Evolutionary conservation across 2,888 invertebrate genomes (phyloP).

Genomic region (Chymomyza caudatula): DNA sequence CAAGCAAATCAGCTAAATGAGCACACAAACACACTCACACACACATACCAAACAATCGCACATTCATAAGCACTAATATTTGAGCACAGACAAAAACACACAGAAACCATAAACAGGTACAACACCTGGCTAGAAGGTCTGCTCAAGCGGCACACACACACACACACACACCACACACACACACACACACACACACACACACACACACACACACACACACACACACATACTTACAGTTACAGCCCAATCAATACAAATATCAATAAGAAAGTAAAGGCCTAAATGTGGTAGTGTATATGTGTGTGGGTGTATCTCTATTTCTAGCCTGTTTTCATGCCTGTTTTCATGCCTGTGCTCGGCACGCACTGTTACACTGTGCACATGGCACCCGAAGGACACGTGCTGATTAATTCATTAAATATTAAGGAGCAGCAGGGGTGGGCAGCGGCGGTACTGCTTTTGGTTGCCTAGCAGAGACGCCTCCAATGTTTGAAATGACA

Average conservation of each 20-base stretch:
- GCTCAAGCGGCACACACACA: background rate
- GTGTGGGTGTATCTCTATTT: too few relatives aligned
- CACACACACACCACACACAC: background rate
- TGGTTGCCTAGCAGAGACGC: background rate
- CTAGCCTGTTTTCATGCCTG: too few relatives aligned
- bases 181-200: background rate
- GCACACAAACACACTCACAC: background rate
- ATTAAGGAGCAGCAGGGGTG: slow-evolving; percentile 39
- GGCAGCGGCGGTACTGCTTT: background rate
- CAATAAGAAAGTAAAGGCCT: slow-evolving; percentile 38
- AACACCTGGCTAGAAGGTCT: background rate
- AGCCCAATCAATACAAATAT: slow-evolving; percentile 45
- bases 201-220: background rate
- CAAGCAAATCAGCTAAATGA: slow-evolving; percentile 11
- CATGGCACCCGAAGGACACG: slow-evolving; percentile 26
- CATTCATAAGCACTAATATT: background rate
- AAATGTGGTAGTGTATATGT: too few relatives aligned
- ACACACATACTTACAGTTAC: background rate
- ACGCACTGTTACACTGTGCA: background rate
- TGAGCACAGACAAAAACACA: background rate
- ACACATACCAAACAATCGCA: background rate
- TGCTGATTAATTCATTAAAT: slow-evolving; percentile 71
- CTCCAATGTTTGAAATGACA: background rate
- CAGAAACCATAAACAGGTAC: background rate
- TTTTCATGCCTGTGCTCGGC: background rate